Evolutionary conservation across 2,888 invertebrate genomes (phyloP), one percentile per base, ranked within the genome.

Genomic region (Deladenus siricidicola): DNA sequence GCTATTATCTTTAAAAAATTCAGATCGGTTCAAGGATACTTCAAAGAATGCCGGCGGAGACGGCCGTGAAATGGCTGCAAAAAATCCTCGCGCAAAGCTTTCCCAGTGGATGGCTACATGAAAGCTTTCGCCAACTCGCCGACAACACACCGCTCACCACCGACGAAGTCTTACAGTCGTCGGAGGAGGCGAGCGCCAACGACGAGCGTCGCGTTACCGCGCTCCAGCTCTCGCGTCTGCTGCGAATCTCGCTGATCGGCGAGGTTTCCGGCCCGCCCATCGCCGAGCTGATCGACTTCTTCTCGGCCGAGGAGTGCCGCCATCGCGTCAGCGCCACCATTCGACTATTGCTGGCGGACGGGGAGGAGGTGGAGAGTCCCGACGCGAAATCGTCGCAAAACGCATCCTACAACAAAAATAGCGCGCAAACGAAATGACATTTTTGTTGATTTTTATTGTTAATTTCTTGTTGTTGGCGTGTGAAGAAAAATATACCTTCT

Each of bases 261-360:
- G 61, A 63, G 30, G 64, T 62, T 48, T 68, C 64, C 23, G 76
- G 76, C 42, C 76, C 76, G n/a, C 76, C 76, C 2, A 65, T 76
- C 29, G 54, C 64, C 23, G 76, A 76, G 43, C 62, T 76, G 21
- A 51, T 70, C 45, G 63, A 67, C 14, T 76, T 76, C 64, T 71
- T 75, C 28, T 71, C 69, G 19, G 48, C 53, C 6, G 50, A 60
- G 6, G 74, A 74, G 51, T 71, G 71, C 48, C 39, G 29, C 8
- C 57, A 57, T 19, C 57, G 57, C 19, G 39, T 57, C 14, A 3
- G 8, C 8, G 39, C 39, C 8, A 34, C 39, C 6, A n/a, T n/a
- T n/a, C n/a, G n/a, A n/a, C n/a, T n/a, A n/a, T n/a, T n/a, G n/a
- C n/a, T n/a, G n/a, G n/a, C n/a, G n/a, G n/a, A n/a, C n/a, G n/a